A percentile compares a stretch with the other conserved stretches of the same genome.
Conservation (phyloP, 2,113 vertebrate genomes). For the Panthera leo region DNA sequence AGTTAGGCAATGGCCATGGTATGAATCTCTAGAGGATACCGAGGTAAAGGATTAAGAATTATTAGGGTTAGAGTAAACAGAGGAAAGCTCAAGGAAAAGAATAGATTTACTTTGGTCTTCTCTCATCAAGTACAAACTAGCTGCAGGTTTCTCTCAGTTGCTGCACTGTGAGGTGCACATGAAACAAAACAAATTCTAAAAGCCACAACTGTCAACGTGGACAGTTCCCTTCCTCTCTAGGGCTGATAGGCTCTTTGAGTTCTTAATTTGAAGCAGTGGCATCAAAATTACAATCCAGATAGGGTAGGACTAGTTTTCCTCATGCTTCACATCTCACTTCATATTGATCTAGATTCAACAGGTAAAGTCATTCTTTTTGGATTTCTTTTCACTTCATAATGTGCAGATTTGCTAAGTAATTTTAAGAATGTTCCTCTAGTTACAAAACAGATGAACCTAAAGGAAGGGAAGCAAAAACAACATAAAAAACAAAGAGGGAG, state of each 20-base stretch:
- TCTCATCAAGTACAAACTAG: neutral
- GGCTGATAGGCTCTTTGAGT: neutral
- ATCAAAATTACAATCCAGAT: neutral
- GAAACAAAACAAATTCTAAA: neutral
- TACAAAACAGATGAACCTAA: neutral
- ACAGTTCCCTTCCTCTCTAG: neutral
- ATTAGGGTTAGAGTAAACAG: neutral
- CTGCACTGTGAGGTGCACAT: neutral
- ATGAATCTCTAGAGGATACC: neutral
- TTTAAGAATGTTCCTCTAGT: neutral
- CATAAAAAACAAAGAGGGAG: too few species aligned
- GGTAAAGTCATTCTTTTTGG: neutral
- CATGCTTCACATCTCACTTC: neutral
- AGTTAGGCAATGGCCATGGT: neutral
- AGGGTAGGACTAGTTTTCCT: neutral
- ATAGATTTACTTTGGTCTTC: neutral
- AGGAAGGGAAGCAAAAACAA: too few species aligned
- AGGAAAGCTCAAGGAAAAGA: neutral
- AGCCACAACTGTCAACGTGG: neutral
- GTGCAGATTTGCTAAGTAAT: neutral
- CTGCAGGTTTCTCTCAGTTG: neutral
- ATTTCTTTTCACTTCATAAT: neutral
- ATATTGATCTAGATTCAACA: neutral
- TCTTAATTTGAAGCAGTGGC: neutral
- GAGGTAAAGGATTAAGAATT: neutral